These are phyloP conservation scores for Gymnoscelis rufifasciata DNA, from an alignment of 2,888 invertebrate genomes.

Conservation along the genomic window DNA sequence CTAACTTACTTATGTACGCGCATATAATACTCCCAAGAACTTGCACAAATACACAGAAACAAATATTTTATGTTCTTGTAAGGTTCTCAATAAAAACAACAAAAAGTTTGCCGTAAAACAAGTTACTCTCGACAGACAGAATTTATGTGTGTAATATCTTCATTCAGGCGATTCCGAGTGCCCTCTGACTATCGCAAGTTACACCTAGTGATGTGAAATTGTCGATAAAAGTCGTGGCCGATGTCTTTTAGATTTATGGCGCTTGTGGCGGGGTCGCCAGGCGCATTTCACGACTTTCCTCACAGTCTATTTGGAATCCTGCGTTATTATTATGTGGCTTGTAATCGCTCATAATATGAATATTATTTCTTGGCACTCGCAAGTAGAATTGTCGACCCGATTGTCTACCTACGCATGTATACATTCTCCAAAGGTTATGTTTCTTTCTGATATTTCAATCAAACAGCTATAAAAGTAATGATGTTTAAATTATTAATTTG, in stretches of 20 bases:
- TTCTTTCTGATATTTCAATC: not conserved
- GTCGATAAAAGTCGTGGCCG: constrained; percentile 41
- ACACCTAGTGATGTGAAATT: constrained; percentile 40
- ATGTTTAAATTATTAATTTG: constrained; percentile 1
- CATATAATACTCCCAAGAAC: no score
- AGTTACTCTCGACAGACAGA: not conserved
- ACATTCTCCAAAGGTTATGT: not conserved
- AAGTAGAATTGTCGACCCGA: no score
- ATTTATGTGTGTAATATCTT: not conserved
- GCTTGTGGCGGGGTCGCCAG: constrained; percentile 26
- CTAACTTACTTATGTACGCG: no score
- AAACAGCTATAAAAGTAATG: not conserved
- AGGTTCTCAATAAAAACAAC: not conserved
- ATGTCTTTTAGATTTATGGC: constrained; percentile 31
- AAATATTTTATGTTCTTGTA: no score
- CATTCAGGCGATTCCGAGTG: not conserved
- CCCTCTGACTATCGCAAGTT: constrained; percentile 2
- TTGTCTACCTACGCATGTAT: not conserved
- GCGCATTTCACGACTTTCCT: constrained; percentile 27
- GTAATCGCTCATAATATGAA: constrained; percentile 3
- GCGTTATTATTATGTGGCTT: not conserved
- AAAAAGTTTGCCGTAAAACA: not conserved
- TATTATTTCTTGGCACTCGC: not conserved
- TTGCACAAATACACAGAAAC: no score
- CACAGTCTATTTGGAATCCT: constrained; percentile 9